Evolutionary conservation across 2,888 invertebrate genomes (phyloP).

Genomic region (Antheraea assamensis): DNA sequence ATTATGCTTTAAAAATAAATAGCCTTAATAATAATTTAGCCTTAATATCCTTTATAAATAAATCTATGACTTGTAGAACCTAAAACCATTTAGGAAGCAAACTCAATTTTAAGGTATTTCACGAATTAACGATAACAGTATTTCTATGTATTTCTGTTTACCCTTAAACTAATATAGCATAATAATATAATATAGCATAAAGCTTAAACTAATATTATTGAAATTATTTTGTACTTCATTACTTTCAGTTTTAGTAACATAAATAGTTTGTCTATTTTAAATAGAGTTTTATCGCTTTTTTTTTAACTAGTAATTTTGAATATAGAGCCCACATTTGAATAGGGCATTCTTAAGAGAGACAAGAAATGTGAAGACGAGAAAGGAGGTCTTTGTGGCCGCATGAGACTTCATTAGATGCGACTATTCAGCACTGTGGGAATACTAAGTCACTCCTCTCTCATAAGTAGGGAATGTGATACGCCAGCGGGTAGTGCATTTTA

Average conservation of each 20-base stretch:
- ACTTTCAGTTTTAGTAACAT: background rate
- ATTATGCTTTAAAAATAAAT: too few relatives aligned
- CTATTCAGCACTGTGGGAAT: slow-evolving; percentile 50
- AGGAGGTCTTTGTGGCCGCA: slow-evolving; percentile 52
- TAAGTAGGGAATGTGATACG: slow-evolving; percentile 31
- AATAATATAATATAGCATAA: too few relatives aligned
- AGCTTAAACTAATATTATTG: too few relatives aligned
- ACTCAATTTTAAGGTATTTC: too few relatives aligned
- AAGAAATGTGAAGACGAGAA: background rate
- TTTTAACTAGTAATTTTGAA: background rate
- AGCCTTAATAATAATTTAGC: too few relatives aligned
- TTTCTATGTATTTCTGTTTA: too few relatives aligned
- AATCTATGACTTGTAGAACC: too few relatives aligned
- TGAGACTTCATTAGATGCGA: slow-evolving; percentile 69
- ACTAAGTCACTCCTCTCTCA: slow-evolving; percentile 51
- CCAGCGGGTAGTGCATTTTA: slow-evolving; percentile 24
- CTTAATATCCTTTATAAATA: too few relatives aligned
- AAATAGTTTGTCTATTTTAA: background rate
- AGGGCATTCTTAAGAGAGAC: background rate
- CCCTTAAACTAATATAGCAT: too few relatives aligned
- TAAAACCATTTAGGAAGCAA: too few relatives aligned
- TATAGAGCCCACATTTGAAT: background rate
- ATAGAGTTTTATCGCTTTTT: background rate
- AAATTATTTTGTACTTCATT: too few relatives aligned
- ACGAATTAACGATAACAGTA: too few relatives aligned